Evolutionary conservation across 2,888 invertebrate genomes (phyloP).

Genomic region (Thecocarcelia acutangulata): DNA sequence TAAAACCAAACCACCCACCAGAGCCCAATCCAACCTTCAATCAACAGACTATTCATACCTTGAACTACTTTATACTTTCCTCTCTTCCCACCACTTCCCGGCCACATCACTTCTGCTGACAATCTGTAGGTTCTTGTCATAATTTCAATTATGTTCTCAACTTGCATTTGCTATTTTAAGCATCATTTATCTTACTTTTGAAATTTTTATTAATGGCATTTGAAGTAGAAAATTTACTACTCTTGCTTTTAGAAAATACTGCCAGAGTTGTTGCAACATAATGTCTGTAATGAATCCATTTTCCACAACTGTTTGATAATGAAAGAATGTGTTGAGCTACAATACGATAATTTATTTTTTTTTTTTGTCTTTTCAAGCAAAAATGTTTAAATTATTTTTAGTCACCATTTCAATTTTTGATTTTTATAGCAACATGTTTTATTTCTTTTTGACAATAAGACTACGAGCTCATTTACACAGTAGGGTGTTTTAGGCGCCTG

Average conservation of each 20-base stretch:
- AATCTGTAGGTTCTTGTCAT: conserved; percentile 71
- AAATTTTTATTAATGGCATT: conserved; percentile 71
- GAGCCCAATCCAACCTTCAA: background rate
- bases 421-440: too few relatives aligned
- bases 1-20: background rate
- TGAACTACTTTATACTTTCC: background rate
- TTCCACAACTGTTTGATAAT: background rate
- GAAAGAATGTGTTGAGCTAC: conserved; percentile 2
- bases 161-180: conserved; percentile 70
- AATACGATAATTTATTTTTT: background rate
- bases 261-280: conserved; percentile 10
- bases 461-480: too few relatives aligned
- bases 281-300: conserved; percentile 4
- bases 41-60: background rate
- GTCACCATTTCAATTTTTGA: too few relatives aligned
- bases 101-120: conserved; percentile 39
- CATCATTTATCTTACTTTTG: conserved; percentile 72
- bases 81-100: too few relatives aligned
- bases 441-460: too few relatives aligned
- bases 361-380: background rate
- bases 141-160: conserved; percentile 71
- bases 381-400: too few relatives aligned
- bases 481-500: too few relatives aligned
- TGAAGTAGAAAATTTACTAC: conserved; percentile 70
- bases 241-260: conserved; percentile 3